These are phyloP conservation scores for Serrognathus titanus DNA, from an alignment of 2,888 invertebrate genomes.

Conservation along the genomic window DNA sequence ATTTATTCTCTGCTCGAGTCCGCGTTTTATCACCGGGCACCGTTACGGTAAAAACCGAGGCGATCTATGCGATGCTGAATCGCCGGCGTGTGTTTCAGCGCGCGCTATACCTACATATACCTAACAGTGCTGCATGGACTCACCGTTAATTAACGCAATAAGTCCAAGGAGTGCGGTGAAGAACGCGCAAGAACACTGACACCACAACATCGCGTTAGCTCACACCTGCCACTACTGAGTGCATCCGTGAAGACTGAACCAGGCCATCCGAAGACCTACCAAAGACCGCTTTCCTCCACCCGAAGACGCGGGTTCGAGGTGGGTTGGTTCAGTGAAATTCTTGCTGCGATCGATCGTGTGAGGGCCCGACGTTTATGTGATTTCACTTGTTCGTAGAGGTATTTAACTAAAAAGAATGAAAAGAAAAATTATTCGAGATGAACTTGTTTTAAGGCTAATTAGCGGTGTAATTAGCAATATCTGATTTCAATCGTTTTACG, in stretches of 20 bases:
- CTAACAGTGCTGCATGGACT: conserved; percentile 11
- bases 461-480: too few species aligned
- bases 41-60: too few species aligned
- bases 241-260: conserved; percentile 27
- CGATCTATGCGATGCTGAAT: too few species aligned
- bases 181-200: conserved; percentile 23
- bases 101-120: neutral
- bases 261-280: conserved; percentile 30
- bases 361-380: too few species aligned
- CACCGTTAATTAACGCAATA: conserved; percentile 22
- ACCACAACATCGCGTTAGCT: conserved; percentile 20
- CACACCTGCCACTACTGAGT: conserved; percentile 13
- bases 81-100: neutral
- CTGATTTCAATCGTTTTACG: too few species aligned
- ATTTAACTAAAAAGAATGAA: too few species aligned
- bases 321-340: neutral
- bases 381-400: too few species aligned
- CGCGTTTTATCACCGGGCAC: too few species aligned
- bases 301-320: conserved; percentile 4
- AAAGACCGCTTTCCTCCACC: conserved; percentile 24
- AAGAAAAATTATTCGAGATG: too few species aligned
- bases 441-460: too few species aligned
- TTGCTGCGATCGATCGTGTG: too few species aligned
- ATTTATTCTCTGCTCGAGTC: too few species aligned
- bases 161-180: conserved; percentile 22